Base-by-base conservation (phyloP, 2,888 invertebrate genomes). In the Tortrix viridana region DNA sequence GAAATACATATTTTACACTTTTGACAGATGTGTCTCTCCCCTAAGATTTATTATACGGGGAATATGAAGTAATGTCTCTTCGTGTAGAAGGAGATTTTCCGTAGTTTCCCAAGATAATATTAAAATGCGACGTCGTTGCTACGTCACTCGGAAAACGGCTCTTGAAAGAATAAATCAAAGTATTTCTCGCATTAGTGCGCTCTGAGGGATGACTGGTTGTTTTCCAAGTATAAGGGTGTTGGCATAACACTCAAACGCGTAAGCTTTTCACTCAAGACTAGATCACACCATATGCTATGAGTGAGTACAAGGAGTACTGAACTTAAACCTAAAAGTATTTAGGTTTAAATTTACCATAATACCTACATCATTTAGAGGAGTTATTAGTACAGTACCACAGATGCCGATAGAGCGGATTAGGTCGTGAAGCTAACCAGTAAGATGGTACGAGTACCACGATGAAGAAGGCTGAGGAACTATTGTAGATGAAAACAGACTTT, bases 1-100 rank as follows among this genome's bases (percentile, higher is more conserved):
- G 85, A 84, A 86, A 90, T 87, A 88, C 85, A 88, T 90, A 89
- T 89, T 90, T 91, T 88, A 90, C 81, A 87, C 80, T 89, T 91
- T 87, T 90, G 91, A 90, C 90, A 90, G 85, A 88, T 88, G 86
- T 81, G 89, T 88, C 88, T 80, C 84, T 79, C 80, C 80, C 79
- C 74, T 74, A 79, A 85, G 88, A 91, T 91, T 91, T 91, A 91
- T 91, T 77, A 80, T 76, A 65, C 72, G 72, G 71, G 71, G 82
- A 86, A 89, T 88, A 88, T 88, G 85, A 85, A 86, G 86, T 82
- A 85, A 82, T 84, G 77, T 84, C 76, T 82, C 72, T 80, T 73
- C 77, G 69, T 75, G 77, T 75, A 72, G 75, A 73, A 75, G 75
- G 72, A 79, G 76, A 83, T 81, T 84, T 84, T 76, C 73, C 82